Conservation (phyloP, 1,140 invertebrate species). For the Glomeris maerens region DNA sequence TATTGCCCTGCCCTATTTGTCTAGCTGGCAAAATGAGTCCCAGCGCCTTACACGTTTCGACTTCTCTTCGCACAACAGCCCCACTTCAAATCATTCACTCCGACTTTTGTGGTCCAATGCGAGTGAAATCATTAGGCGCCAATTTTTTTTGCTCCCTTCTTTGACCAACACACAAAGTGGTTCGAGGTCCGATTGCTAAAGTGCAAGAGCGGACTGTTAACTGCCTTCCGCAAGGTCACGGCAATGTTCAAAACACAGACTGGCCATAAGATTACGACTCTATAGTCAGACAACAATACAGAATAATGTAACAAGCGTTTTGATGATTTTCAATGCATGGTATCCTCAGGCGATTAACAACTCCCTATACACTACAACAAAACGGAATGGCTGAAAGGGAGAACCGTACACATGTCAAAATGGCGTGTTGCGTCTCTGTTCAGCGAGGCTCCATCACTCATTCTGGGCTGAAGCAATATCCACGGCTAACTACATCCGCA, state of each 20-base stretch:
- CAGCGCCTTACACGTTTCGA: not conserved
- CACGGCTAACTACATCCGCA: not conserved
- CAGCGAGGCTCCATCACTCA: not conserved
- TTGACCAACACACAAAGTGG: conserved; percentile 31
- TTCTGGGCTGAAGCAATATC: conserved; percentile 8
- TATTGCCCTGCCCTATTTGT: not conserved
- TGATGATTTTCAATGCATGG: not conserved
- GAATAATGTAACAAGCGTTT: conserved; percentile 1
- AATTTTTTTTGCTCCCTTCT: conserved; percentile 24
- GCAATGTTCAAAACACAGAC: too few species aligned
- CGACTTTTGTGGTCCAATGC: conserved; percentile 28
- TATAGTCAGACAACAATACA: conserved; percentile 3
- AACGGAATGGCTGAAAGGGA: conserved; percentile 11
- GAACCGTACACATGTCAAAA: conserved; percentile 9
- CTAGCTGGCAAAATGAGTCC: not conserved
- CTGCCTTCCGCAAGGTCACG: too few species aligned
- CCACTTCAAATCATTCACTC: conserved; percentile 21
- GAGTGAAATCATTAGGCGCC: conserved; percentile 21
- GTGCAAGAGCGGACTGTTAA: too few species aligned
- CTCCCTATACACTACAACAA: conserved; percentile 5
- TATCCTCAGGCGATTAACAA: not conserved
- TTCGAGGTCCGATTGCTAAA: too few species aligned
- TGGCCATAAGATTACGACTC: conserved; percentile 9
- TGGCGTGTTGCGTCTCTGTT: conserved; percentile 1
- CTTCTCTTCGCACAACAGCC: conserved; percentile 11